phyloP scores from a whole-genome alignment of 2,888 invertebrate genomes.

The Amphipoea lucens region DNA sequence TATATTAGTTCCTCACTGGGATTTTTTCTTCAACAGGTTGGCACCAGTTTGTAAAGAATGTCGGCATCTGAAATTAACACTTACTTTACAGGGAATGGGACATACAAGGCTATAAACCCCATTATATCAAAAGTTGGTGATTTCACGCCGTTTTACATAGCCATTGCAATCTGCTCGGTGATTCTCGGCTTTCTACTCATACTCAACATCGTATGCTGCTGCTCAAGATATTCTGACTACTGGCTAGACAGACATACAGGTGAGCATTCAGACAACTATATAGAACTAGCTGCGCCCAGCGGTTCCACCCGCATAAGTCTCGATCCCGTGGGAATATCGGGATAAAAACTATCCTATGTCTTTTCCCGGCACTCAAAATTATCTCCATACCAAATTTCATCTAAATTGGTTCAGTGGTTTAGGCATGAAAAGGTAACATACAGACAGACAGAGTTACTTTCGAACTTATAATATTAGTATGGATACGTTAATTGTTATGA shows the following conservation, averaged over 20 bases:
- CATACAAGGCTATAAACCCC: constrained; percentile 82
- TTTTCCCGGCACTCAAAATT: too few relatives aligned
- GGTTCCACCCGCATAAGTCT: too few relatives aligned
- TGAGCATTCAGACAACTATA: constrained; percentile 72
- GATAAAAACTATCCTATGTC: too few relatives aligned
- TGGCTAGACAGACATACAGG: constrained; percentile 96
- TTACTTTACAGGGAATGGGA: constrained; percentile 86
- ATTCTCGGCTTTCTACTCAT: constrained; percentile 93
- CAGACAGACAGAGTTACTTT: too few relatives aligned
- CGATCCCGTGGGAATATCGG: too few relatives aligned
- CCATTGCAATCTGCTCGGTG: constrained; percentile 94
- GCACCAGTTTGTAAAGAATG: constrained; percentile 76
- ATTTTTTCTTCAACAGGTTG: constrained; percentile 85
- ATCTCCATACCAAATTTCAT: too few relatives aligned
- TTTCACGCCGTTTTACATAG: constrained; percentile 96
- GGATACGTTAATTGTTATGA: background rate
- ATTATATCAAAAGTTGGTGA: constrained; percentile 90
- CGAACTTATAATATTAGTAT: too few relatives aligned
- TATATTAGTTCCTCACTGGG: constrained; percentile 66
- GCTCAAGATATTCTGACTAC: constrained; percentile 94
- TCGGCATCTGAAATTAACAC: constrained; percentile 83
- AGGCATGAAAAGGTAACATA: too few relatives aligned
- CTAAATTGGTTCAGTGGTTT: too few relatives aligned
- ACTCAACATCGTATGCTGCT: constrained; percentile 94
- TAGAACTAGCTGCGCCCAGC: too few relatives aligned